Evolutionary conservation across 2,888 invertebrate genomes (phyloP), one percentile per base, ranked within the genome.

Genomic region (Geotrupes spiniger): DNA sequence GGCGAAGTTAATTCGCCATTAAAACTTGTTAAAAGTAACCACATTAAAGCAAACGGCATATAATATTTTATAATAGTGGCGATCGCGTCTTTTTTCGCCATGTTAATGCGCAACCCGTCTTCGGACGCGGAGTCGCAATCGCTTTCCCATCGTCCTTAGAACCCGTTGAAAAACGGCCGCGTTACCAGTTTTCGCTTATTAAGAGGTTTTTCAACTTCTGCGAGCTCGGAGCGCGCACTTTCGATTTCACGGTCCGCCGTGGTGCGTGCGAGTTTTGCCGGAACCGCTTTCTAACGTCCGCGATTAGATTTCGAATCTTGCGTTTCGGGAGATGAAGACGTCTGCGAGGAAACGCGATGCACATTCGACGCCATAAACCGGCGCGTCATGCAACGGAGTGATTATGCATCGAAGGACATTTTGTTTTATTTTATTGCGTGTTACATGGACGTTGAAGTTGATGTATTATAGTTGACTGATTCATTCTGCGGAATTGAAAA

Each of bases 1-100:
- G 26, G 28, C 15, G 44, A 21, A 36, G 27, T 44, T 33, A 42
- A 14, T 42, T 43, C 36, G 26, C 36, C 14, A 26, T 43, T 43
- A 37, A 37, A 44, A 44, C 36, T 44, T 36, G 44, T 37, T 44
- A 44, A 44, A 44, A 44, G 44, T 44, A 44, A 44, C 46, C 29
- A 40, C 40, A 33, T 46, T 46, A 26, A 46, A 39, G 39, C 29
- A 27, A 44, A 44, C 26, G 44, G 27, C 46, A 31, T 38, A 39
- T 39, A 46, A 37, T 46, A 46, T 39, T 31, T 46, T 46, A 46
- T 46, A 46, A 46, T 38, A 29, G 31, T 28, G 33, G 39, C 46
- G 33, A 31, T 38, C 26, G 31, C 15, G 28, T 31, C 39, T 29
- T 46, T 46, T 40, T 45, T 27, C 25, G 11, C 39, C 12, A 12